phyloP scores from a whole-genome alignment of 1,140 invertebrate genomes.

The Wiebesia pumilae region DNA sequence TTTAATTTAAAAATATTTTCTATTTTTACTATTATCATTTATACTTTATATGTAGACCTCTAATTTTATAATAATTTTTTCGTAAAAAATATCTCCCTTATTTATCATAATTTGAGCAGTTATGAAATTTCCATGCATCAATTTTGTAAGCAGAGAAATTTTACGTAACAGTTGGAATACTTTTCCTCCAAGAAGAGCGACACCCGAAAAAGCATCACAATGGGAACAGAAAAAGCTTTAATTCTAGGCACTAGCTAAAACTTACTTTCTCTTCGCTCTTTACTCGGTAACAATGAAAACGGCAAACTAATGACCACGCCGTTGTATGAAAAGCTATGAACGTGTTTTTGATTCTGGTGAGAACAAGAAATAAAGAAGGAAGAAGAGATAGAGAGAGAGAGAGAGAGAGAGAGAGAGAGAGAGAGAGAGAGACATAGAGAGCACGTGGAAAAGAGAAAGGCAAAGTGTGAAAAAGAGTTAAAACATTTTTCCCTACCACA shows the following conservation, averaged over 20 bases:
- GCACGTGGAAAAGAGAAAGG: not conserved
- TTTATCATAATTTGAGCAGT: not conserved
- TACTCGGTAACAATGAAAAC: not conserved
- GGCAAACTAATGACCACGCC: constrained; percentile 16
- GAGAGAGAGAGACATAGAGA: not conserved
- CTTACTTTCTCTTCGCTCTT: not conserved
- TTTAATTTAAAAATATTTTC: not conserved
- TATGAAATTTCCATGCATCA: not conserved
- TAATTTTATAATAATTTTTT: not conserved
- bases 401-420: not conserved
- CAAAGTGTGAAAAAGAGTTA: not conserved
- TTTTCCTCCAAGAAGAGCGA: not conserved
- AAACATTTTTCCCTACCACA: not conserved
- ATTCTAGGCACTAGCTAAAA: not conserved
- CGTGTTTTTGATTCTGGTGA: constrained; percentile 29
- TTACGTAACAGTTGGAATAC: not conserved
- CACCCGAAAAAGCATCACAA: not conserved
- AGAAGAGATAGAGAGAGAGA: not conserved
- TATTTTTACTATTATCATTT: not conserved
- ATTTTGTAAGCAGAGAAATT: constrained; percentile 9
- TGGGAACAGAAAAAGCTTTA: constrained; percentile 17
- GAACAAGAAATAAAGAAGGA: not conserved
- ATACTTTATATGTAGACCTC: not conserved
- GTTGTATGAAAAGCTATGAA: constrained; percentile 27
- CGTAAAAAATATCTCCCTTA: not conserved